These are phyloP conservation scores for Notechis scutatus DNA, from an alignment of 2,113 vertebrate species.

Conservation along the genomic window DNA sequence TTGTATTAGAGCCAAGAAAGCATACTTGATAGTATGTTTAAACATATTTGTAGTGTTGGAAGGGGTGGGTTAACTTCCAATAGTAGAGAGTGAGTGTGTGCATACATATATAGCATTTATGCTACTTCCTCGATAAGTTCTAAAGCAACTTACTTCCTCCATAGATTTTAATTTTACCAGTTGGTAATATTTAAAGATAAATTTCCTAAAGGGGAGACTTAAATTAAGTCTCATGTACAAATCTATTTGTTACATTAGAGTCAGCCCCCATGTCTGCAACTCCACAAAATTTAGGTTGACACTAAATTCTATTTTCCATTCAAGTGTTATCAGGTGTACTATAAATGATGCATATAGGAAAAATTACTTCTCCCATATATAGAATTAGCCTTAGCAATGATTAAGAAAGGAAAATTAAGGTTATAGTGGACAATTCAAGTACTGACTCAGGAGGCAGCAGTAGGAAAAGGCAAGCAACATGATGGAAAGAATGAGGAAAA, in stretches of 20 bases:
- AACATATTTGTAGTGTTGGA: background rate
- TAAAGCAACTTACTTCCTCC: background rate
- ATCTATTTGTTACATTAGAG: background rate
- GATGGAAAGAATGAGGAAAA: background rate
- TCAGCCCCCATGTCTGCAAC: background rate
- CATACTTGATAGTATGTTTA: background rate
- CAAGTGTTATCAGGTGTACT: background rate
- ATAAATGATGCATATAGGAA: background rate
- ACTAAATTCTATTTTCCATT: background rate
- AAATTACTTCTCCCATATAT: background rate
- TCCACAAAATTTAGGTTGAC: background rate
- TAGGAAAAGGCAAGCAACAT: background rate
- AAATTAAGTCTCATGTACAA: background rate
- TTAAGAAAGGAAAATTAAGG: background rate
- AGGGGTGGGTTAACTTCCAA: background rate
- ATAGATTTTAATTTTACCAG: background rate
- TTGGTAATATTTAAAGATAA: background rate
- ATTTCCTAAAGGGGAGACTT: background rate
- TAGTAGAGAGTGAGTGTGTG: too few relatives aligned
- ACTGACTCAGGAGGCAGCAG: background rate
- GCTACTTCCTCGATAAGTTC: background rate
- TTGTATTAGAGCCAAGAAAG: background rate
- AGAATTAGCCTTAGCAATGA: background rate
- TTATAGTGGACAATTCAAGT: background rate
- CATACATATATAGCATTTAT: background rate